Evolutionary conservation across 2,113 vertebrate genomes (phyloP).

Genomic region (Neolamprologus sp.): DNA sequence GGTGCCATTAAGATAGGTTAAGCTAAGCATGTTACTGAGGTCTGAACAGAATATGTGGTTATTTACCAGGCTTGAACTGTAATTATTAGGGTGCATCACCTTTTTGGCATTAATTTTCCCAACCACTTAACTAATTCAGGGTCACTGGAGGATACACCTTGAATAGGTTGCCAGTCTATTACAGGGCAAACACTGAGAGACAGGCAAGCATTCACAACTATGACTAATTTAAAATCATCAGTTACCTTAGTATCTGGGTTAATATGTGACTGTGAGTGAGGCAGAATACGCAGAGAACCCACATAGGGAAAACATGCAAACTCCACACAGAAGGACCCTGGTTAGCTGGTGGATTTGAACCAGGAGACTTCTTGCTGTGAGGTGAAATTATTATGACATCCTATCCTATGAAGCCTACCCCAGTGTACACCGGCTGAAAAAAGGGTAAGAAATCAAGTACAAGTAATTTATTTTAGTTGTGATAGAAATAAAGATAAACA

Average conservation of each 20-base stretch:
- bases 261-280: background rate
- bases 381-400: fast-evolving
- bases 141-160: background rate
- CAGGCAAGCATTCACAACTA: background rate
- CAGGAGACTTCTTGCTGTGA: background rate
- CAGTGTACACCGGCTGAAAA: fast-evolving
- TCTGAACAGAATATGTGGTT: background rate
- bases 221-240: background rate
- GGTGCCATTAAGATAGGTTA: background rate
- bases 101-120: background rate
- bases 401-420: background rate
- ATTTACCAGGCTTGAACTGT: background rate
- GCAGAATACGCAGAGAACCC: background rate
- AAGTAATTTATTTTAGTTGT: background rate
- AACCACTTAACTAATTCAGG: background rate
- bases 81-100: background rate
- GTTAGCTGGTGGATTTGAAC: background rate
- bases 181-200: background rate
- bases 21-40: background rate
- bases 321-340: background rate
- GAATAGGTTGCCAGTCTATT: background rate
- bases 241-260: background rate
- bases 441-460: background rate
- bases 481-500: background rate
- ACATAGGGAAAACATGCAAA: background rate